phyloP scores from a whole-genome alignment of 2,888 invertebrate genomes.

The Zygothrica quintamaculata region DNA sequence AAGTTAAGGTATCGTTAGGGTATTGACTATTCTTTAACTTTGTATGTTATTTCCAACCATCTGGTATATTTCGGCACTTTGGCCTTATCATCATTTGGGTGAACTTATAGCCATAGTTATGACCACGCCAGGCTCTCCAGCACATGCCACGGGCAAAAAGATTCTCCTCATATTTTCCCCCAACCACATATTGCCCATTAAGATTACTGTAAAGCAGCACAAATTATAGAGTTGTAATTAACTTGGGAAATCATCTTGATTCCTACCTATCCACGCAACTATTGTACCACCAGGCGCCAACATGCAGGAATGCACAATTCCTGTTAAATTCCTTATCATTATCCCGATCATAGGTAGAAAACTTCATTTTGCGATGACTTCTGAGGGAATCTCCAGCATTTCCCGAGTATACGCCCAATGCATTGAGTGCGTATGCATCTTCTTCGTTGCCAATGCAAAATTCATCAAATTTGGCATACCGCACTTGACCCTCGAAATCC shows the following conservation, averaged over 20 bases:
- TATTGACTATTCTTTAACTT: too few species aligned
- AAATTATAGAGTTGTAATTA: too few species aligned
- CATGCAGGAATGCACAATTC: conserved; percentile 88
- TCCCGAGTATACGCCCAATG: conserved; percentile 88
- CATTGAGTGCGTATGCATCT: conserved; percentile 88
- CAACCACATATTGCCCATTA: conserved; percentile 85
- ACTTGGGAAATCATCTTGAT: too few species aligned
- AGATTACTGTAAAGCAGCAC: conserved; percentile 87
- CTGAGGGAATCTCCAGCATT: conserved; percentile 88
- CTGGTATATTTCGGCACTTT: conserved; percentile 54
- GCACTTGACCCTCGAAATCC: conserved; percentile 86
- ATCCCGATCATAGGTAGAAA: conserved; percentile 88
- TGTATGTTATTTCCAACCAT: conserved; percentile 2
- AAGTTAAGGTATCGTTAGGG: too few species aligned
- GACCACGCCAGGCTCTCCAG: conserved; percentile 89
- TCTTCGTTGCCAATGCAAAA: conserved; percentile 88
- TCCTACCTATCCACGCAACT: conserved; percentile 89
- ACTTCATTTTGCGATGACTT: conserved; percentile 89
- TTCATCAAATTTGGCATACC: conserved; percentile 87
- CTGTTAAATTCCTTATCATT: conserved; percentile 87
- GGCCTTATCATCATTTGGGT: conserved; percentile 88
- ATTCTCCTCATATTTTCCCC: conserved; percentile 84
- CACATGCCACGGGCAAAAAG: conserved; percentile 86
- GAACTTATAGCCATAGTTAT: conserved; percentile 87
- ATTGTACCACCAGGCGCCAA: conserved; percentile 91